Percentiles rank a stretch among this genome's conserved stretches.
Evolutionary conservation across 2,888 invertebrate genomes (phyloP).

Genomic region (Merodon equestris): DNA sequence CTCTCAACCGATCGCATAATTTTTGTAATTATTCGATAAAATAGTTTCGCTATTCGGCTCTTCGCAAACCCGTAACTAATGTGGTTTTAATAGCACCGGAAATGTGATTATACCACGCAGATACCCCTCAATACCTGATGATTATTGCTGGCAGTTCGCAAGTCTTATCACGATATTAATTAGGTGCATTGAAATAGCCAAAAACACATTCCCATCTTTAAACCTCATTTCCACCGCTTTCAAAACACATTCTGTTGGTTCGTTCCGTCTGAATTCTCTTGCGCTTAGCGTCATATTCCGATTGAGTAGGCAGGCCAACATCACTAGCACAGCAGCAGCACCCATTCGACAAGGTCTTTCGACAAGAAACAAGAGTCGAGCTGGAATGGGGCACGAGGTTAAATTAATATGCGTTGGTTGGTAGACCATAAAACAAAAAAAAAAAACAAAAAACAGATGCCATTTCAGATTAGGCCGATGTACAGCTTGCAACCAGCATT

Average conservation of each 20-base stretch:
- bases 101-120: constrained; percentile 10
- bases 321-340: constrained; percentile 18
- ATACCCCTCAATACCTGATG: constrained; percentile 10
- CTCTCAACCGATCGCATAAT: constrained; percentile 21
- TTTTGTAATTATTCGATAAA: constrained; percentile 22
- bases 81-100: constrained; percentile 50
- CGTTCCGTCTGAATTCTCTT: constrained; percentile 48
- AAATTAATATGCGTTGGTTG: constrained; percentile 39
- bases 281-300: constrained; percentile 47
- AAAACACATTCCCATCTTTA: constrained; percentile 11
- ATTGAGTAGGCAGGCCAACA: constrained; percentile 23
- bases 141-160: too few relatives aligned
- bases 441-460: constrained; percentile 8
- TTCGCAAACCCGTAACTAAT: constrained; percentile 29
- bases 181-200: too few relatives aligned
- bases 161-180: too few relatives aligned
- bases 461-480: too few relatives aligned
- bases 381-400: constrained; percentile 37
- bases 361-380: background rate
- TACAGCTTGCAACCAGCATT: too few relatives aligned
- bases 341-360: constrained; percentile 44
- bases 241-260: too few relatives aligned
- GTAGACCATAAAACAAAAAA: constrained; percentile 17
- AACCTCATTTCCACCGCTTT: constrained; percentile 36
- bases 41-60: constrained; percentile 16